phyloP scores from a whole-genome alignment of 2,113 vertebrate species.

The Crypturellus undulatus region DNA sequence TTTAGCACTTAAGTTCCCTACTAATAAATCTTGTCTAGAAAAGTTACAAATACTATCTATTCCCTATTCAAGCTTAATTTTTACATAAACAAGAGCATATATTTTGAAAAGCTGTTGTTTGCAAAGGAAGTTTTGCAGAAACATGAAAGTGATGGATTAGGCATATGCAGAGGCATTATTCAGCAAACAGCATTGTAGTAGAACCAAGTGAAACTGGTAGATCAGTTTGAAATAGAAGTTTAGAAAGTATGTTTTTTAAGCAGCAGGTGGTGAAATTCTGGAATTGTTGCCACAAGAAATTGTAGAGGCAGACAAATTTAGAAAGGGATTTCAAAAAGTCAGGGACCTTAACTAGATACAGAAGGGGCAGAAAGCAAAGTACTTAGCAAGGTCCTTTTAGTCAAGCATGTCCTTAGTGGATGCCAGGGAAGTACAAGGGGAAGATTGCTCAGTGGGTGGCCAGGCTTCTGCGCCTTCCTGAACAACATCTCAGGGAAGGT shows the following conservation, averaged over 20 bases:
- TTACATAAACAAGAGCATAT: background rate
- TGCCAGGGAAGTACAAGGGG: rapidly evolving
- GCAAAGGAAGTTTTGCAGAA: background rate
- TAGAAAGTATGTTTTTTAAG: background rate
- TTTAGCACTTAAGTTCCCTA: background rate
- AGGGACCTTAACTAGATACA: background rate
- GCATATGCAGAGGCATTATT: background rate
- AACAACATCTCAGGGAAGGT: background rate
- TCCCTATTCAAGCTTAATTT: background rate
- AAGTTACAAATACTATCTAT: background rate
- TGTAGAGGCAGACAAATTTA: background rate
- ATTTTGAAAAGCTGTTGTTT: background rate
- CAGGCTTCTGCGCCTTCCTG: background rate
- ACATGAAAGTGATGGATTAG: background rate
- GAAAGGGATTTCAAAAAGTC: background rate
- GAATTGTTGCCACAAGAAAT: background rate
- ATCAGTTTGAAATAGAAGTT: background rate
- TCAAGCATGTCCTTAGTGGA: background rate
- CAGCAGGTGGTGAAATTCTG: background rate
- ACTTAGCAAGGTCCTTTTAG: background rate
- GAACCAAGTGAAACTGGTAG: background rate
- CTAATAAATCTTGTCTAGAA: background rate
- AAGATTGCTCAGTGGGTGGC: background rate
- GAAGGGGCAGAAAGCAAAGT: background rate
- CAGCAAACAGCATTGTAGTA: background rate